Evolutionary conservation across 2,113 vertebrate genomes (phyloP), one percentile per base, ranked within the genome.

Genomic region (Leiothrix lutea): DNA sequence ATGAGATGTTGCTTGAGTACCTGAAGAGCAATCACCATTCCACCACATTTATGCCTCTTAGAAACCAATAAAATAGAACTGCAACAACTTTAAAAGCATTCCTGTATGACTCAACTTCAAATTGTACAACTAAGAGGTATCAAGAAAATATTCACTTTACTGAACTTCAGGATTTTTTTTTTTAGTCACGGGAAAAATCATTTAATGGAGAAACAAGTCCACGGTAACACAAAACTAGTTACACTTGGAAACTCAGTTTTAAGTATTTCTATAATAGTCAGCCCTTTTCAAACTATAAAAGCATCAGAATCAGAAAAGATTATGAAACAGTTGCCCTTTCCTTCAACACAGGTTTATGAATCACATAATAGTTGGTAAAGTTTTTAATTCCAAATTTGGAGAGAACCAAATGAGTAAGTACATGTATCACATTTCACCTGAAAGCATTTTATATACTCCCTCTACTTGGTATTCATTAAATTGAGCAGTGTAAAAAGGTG

Each of bases 371-470:
- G 50, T 56, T 40, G 24, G 29, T 26, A 44, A 77, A 80, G 56
- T 42, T 93, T 81, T 85, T 69, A 51, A 86, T 58, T 88, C 86
- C 67, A 75, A 80, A 95, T 86, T 61, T 80, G 83, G 60, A 77
- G 75, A 88, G 50, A 91, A 80, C 16, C 47, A 73, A 92, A 83
- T 67, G 57, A 85, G 6, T 90, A 94, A 92, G 58, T 53, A 82
- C n/a, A 36, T 26, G 15, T 44, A 70, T 70, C 80, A 65, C n/a
- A 94, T 80, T 86, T 80, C 80, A 94, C 69, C 75, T 73, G 60
- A 92, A 83, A 66, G 35, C 4, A 56, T 67, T 92, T 90, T 5
- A 88, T 88, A 75, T 26, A 81, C 24, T 84, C 35, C 29, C 16
- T 54, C 28, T 38, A 50, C 42, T 47, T 78, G 26, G 35, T 54